phyloP scores from a whole-genome alignment of 2,888 invertebrate species.

The Phasia obesa region DNA sequence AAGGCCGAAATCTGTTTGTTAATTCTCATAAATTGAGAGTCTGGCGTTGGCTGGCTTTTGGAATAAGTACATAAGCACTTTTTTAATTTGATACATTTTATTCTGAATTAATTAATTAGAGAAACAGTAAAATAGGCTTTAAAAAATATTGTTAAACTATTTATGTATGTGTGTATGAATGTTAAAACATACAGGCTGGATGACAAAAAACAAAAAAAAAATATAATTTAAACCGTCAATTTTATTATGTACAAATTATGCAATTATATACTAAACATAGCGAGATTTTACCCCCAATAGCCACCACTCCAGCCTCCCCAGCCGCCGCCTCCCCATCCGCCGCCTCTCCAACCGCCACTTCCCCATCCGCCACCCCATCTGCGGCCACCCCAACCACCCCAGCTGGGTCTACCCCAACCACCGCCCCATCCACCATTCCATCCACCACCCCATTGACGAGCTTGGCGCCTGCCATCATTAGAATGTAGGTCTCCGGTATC shows the following conservation, averaged over 20 bases:
- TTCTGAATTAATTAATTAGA: too few species aligned
- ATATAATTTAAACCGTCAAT: background rate
- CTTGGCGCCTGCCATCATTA: conserved; percentile 54
- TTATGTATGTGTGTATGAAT: too few species aligned
- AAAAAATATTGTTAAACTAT: too few species aligned
- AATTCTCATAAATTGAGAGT: too few species aligned
- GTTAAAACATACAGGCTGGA: too few species aligned
- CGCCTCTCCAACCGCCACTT: conserved; percentile 20
- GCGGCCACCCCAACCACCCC: conserved; percentile 47
- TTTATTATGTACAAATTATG: background rate
- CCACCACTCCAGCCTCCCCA: conserved; percentile 65
- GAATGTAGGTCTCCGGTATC: conserved; percentile 72
- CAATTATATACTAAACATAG: background rate
- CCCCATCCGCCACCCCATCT: conserved; percentile 22
- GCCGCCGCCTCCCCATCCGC: conserved; percentile 48
- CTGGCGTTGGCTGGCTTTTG: too few species aligned
- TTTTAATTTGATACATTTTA: too few species aligned
- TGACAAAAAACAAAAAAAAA: too few species aligned
- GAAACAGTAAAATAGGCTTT: too few species aligned
- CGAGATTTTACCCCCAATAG: conserved; percentile 20
- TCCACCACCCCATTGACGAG: conserved; percentile 43
- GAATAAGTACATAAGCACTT: too few species aligned
- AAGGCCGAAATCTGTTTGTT: too few species aligned
- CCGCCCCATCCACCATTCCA: conserved; percentile 20
- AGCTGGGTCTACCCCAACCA: conserved; percentile 19